A percentile compares a stretch with the other conserved stretches of the same genome.
phyloP scores from a whole-genome alignment of 2,113 vertebrate species.

The Charadrius vociferus region DNA sequence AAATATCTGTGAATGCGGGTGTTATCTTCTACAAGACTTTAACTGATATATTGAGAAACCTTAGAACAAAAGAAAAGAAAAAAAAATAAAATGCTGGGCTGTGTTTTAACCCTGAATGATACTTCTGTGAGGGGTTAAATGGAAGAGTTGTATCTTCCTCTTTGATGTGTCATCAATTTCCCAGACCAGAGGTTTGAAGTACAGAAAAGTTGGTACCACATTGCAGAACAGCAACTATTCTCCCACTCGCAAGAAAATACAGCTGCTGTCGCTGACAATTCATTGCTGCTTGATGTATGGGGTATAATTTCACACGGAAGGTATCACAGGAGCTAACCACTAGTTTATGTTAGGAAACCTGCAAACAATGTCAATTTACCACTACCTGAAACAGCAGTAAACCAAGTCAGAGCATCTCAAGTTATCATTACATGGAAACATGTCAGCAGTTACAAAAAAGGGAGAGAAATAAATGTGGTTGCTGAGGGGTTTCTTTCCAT shows the following conservation, averaged over 20 bases:
- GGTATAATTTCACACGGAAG: not conserved
- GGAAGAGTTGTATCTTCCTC: not conserved
- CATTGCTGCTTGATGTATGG: not conserved
- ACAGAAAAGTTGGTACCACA: not conserved
- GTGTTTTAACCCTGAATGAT: not conserved
- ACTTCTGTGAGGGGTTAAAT: not conserved
- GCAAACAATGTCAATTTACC: not conserved
- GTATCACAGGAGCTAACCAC: not conserved
- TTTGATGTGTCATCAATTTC: not conserved
- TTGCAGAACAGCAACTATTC: not conserved
- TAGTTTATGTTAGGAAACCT: not conserved
- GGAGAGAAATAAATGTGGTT: not conserved
- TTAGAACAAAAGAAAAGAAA: not conserved
- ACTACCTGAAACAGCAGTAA: conserved; percentile 4
- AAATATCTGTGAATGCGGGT: not conserved
- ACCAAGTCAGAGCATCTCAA: not conserved
- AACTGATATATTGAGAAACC: not conserved
- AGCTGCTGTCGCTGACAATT: not conserved
- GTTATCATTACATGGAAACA: conserved; percentile 9
- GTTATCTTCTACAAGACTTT: not conserved
- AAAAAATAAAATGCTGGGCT: not conserved
- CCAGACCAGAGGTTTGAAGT: not conserved
- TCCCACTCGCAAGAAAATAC: not conserved
- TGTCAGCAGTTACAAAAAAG: not conserved
- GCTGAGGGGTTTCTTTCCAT: not conserved